phyloP scores from a whole-genome alignment of 2,113 vertebrate species.

The Equus quagga region DNA sequence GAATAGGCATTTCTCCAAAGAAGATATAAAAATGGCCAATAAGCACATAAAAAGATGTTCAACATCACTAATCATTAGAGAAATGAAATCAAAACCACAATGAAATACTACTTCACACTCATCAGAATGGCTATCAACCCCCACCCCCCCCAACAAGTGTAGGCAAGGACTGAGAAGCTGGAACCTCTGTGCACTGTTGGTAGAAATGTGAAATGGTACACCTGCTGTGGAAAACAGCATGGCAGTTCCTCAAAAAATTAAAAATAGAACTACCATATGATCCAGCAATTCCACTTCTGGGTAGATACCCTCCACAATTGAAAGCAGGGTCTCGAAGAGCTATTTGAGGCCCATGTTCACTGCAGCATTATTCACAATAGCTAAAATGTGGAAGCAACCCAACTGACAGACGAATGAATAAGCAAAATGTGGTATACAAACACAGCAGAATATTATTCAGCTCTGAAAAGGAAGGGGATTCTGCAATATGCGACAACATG shows the following conservation, averaged over 20 bases:
- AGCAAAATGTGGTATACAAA: background rate
- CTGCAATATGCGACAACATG: background rate
- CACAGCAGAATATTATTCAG: background rate
- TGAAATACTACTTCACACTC: background rate
- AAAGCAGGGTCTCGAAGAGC: background rate
- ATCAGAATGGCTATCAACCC: background rate
- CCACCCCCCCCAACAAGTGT: background rate
- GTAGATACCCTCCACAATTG: background rate
- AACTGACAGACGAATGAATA: background rate
- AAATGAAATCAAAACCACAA: background rate
- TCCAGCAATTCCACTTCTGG: background rate
- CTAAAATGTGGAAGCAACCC: background rate
- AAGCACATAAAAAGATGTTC: background rate
- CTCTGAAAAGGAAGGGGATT: background rate
- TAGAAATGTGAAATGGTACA: background rate
- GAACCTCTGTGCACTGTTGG: background rate
- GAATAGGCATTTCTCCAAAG: background rate
- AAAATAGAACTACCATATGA: background rate
- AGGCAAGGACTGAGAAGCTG: background rate
- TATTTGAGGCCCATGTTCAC: background rate
- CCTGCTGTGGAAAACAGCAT: background rate
- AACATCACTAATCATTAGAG: background rate
- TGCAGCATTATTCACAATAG: background rate
- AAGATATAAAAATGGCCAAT: background rate
- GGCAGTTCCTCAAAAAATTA: background rate